Evolutionary conservation across 2,113 vertebrate species (phyloP).

Genomic region (Cyanistes caeruleus): DNA sequence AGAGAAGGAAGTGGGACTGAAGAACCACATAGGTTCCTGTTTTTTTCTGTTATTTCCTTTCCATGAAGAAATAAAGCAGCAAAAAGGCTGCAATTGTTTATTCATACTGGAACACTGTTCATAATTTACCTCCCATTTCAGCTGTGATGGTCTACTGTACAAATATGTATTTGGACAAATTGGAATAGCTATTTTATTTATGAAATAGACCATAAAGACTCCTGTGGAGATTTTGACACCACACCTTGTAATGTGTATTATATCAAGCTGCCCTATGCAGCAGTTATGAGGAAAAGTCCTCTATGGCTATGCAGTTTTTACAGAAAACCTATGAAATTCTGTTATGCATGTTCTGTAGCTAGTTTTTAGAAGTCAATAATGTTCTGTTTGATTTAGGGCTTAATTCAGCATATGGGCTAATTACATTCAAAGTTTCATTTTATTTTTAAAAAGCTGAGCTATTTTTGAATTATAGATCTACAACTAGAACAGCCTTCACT

Average conservation of each 20-base stretch:
- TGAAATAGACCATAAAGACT: conserved; percentile 48
- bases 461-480: conserved; percentile 27
- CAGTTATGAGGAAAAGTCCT: conserved; percentile 27
- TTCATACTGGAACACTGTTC: background rate
- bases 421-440: conserved; percentile 42
- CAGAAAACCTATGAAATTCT: conserved; percentile 55
- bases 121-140: background rate
- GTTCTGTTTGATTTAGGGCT: conserved; percentile 57
- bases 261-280: conserved; percentile 38
- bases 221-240: conserved; percentile 46
- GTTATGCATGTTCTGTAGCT: conserved; percentile 10
- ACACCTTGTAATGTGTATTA: conserved; percentile 54
- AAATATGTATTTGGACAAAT: conserved; percentile 55
- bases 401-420: conserved; percentile 45
- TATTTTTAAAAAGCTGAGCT: conserved; percentile 31
- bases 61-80: background rate
- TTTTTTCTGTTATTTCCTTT: background rate
- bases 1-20: background rate
- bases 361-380: conserved; percentile 51
- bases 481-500: background rate
- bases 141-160: background rate
- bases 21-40: background rate
- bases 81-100: conserved; percentile 25
- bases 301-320: conserved; percentile 15
- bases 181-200: conserved; percentile 49